Evolutionary conservation across 2,797 vertebrate species (phyloP).

Genomic region (Sarcophilus harrisii): DNA sequence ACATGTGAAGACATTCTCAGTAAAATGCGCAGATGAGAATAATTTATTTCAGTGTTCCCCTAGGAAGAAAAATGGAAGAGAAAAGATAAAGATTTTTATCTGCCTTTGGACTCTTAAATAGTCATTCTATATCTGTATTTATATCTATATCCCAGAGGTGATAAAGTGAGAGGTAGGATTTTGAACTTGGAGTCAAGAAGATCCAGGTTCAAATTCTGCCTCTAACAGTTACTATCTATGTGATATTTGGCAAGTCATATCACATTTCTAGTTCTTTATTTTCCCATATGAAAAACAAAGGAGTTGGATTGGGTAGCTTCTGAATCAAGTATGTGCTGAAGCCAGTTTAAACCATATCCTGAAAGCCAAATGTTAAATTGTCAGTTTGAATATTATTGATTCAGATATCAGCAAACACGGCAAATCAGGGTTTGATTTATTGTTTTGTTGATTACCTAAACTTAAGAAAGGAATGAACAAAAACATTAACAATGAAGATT

Average conservation of each 20-base stretch:
- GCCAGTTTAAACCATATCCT: not conserved
- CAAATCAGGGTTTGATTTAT: not conserved
- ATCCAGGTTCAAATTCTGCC: constrained; percentile 38
- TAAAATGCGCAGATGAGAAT: not conserved
- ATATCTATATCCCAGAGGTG: not conserved
- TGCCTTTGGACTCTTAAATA: constrained; percentile 59
- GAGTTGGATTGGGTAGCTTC: not conserved
- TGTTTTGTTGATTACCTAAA: not conserved
- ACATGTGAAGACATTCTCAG: not conserved
- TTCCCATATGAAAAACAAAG: not conserved
- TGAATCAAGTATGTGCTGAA: not conserved
- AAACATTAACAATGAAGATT: not conserved
- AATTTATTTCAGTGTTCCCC: not conserved
- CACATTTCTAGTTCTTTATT: not conserved
- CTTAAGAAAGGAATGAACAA: not conserved
- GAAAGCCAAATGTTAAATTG: not conserved
- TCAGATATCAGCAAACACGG: not conserved
- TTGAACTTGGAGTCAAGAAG: constrained; percentile 48
- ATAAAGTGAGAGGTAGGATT: not conserved
- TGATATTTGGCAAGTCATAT: not conserved
- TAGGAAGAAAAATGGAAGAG: not conserved
- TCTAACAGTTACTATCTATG: not conserved
- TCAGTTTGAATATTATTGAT: not conserved
- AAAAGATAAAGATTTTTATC: not conserved
- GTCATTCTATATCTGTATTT: constrained; percentile 37